Evolutionary conservation across 2,888 invertebrate species (phyloP).

Genomic region (Epinotia bilunana): DNA sequence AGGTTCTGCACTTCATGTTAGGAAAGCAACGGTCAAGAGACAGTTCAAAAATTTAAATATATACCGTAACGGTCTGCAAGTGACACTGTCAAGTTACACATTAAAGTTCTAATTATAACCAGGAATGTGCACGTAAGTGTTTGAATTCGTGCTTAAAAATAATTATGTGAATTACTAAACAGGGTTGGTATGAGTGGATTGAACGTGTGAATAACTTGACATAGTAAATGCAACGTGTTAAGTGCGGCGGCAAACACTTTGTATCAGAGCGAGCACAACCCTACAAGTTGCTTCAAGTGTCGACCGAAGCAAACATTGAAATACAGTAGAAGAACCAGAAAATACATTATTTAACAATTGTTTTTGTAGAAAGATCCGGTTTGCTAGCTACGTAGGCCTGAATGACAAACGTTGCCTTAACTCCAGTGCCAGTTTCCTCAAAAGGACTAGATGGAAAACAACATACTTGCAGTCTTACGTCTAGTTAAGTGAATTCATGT

Average conservation of each 20-base stretch:
- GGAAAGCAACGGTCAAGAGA: constrained; percentile 35
- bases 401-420: constrained; percentile 31
- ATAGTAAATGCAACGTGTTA: constrained; percentile 52
- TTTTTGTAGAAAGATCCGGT: constrained; percentile 32
- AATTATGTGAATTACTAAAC: constrained; percentile 39
- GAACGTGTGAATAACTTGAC: constrained; percentile 51
- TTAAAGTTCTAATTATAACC: constrained; percentile 35
- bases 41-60: constrained; percentile 21
- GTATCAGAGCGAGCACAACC: constrained; percentile 51
- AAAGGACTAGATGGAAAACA: constrained; percentile 43
- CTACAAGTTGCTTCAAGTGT: constrained; percentile 39
- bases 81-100: constrained; percentile 22
- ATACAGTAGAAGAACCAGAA: constrained; percentile 11
- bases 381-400: constrained; percentile 12
- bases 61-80: constrained; percentile 40
- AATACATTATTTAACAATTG: constrained; percentile 40
- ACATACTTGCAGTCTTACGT: constrained; percentile 41
- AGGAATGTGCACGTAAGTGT: constrained; percentile 20
- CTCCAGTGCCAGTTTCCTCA: constrained; percentile 35
- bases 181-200: constrained; percentile 32
- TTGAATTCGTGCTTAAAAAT: constrained; percentile 25
- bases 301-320: constrained; percentile 20
- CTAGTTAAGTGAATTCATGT: constrained; percentile 43
- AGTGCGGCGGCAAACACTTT: constrained; percentile 53
- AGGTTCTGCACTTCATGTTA: constrained; percentile 29